Base-by-base conservation (phyloP, 2,113 vertebrate genomes). In the Falcunculus frontatus region DNA sequence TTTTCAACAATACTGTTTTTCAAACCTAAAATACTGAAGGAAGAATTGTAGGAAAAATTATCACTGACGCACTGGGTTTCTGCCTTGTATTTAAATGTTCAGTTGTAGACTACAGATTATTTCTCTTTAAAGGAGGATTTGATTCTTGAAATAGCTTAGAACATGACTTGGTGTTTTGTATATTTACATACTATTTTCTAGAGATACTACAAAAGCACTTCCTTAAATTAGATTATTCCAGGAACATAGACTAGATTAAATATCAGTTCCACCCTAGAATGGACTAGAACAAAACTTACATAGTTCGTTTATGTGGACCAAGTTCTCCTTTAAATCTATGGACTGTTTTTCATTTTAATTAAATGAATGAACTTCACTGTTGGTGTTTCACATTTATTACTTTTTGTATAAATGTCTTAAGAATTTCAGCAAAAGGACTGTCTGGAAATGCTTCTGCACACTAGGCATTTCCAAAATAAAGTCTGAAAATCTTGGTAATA, bases 71-170 rank as follows among this genome's bases (percentile, higher is more conserved):
- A 96, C 87, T 91, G 84, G 89, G 85, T 92, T 95, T 93, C 77
- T 94, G 59, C 80, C 65, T 93, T 93, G 94, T 95, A 95, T 94
- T 94, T 95, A 93, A 95, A 85, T 90, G 78, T 93, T 92, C 46
- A 2, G 11, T 56, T 94, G 84, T 96, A 96, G 95, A 85, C 56
- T 92, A 78, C 52, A 91, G 37, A 63, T 76, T 75, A 63, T 95
- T 96, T 96, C 91, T 92, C 77, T 96, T 96, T 96, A 95, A 97
- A 96, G 95, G 95, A 96, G 95, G 88, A 96, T 97, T 96, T 97
- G 96, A 96, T 95, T 96, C 84, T 82, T 81, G 49, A 70, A 89
- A 84, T 96, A 96, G 87, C 76, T 76, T 95, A 92, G 95, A 90
- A 87, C 39, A 89, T 59, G 21, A 84, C 68, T 87, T 94, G 80